A percentile compares a stretch with the other conserved stretches of the same genome.
These are phyloP conservation scores for Gonioctena quinquepunctata DNA, from an alignment of 1,140 invertebrate genomes.

Conservation along the genomic window DNA sequence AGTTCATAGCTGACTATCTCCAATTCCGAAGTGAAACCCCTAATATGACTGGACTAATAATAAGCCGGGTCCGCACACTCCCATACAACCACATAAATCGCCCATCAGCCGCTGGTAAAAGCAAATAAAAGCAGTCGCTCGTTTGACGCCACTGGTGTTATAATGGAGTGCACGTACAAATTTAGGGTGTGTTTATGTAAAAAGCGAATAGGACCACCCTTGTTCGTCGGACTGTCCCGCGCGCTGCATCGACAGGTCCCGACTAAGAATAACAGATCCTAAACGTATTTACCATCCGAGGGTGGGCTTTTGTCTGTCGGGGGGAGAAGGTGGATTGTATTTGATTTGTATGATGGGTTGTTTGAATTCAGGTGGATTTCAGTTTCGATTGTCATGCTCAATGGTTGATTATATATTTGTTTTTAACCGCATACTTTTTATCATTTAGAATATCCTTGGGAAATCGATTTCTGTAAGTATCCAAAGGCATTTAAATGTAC, in stretches of 20 bases:
- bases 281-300: not conserved
- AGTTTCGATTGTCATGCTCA: not conserved
- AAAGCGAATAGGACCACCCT: conserved; percentile 24
- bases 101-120: not conserved
- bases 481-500: too few relatives aligned
- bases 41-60: too few relatives aligned
- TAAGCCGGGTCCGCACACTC: not conserved
- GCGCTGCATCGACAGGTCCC: not conserved
- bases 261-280: not conserved
- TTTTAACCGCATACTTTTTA: too few relatives aligned
- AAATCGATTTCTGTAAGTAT: too few relatives aligned
- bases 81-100: not conserved
- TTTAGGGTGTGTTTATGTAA: conserved; percentile 28
- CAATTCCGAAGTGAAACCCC: too few relatives aligned
- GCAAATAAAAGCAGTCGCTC: not conserved
- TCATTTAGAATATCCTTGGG: too few relatives aligned
- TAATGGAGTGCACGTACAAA: conserved; percentile 17
- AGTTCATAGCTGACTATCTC: too few relatives aligned
- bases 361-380: not conserved
- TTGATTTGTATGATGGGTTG: not conserved
- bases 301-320: not conserved
- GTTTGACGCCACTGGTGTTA: conserved; percentile 14
- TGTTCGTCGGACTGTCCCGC: not conserved
- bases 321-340: not conserved
- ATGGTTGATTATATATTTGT: too few relatives aligned